phyloP scores from a whole-genome alignment of 2,113 vertebrate species.

The Platichthys flesus region DNA sequence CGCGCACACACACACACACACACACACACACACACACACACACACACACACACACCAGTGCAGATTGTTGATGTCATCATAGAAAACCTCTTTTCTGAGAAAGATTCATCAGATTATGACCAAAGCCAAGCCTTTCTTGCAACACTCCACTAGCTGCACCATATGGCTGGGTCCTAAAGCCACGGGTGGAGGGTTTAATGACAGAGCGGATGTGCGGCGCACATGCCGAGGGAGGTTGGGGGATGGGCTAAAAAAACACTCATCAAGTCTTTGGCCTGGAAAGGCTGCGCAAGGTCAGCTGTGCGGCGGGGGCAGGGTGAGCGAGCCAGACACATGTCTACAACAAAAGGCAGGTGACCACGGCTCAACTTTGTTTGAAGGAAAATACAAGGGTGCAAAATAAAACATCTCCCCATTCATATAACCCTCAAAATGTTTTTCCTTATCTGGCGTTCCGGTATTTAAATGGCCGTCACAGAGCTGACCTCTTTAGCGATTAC shows the following conservation, averaged over 20 bases:
- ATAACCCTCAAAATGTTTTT: conserved; percentile 6
- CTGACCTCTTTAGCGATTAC: conserved; percentile 60
- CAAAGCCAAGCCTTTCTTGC: conserved; percentile 73
- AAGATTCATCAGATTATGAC: conserved; percentile 74
- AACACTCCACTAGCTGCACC: conserved; percentile 76
- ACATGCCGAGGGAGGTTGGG: conserved; percentile 76
- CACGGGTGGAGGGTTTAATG: conserved; percentile 82
- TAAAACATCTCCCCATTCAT: conserved; percentile 4
- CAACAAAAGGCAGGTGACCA: conserved; percentile 79
- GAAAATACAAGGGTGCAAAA: conserved; percentile 6
- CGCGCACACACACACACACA: conserved; percentile 9
- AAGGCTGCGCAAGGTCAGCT: conserved; percentile 79
- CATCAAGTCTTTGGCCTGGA: conserved; percentile 82
- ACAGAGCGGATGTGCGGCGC: conserved; percentile 77
- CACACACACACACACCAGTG: conserved; percentile 16
- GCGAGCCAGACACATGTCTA: conserved; percentile 69
- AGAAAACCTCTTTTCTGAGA: conserved; percentile 75
- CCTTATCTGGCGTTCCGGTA: conserved; percentile 1
- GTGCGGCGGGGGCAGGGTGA: conserved; percentile 59
- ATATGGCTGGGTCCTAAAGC: conserved; percentile 84
- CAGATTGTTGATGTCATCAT: conserved; percentile 64
- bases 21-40: conserved; percentile 19
- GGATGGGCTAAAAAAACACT: conserved; percentile 79
- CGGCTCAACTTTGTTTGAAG: conserved; percentile 48
- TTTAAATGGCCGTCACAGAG: conserved; percentile 3